Base-by-base conservation (phyloP, 2,113 vertebrate species). In the Cyanoderma ruficeps region DNA sequence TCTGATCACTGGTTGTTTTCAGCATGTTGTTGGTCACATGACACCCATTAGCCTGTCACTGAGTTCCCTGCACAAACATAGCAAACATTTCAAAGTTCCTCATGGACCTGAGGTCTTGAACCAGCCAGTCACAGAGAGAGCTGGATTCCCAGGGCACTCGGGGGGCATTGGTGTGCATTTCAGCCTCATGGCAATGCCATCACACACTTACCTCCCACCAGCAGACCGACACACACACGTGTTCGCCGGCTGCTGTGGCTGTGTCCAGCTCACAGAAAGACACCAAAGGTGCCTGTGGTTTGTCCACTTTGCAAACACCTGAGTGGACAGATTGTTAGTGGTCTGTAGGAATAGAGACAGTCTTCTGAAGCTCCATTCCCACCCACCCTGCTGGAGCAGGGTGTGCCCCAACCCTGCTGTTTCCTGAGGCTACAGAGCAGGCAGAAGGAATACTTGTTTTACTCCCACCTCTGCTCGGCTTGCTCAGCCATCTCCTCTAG, bases 371-470 rank as follows among this genome's bases (percentile, higher is more conserved):
- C 52, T 70, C 37, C 17, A 17, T 81, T 95, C 68, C 70, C 83
- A 87, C 83, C 69, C 87, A 70, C 33, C 72, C 83, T 94, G 56
- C 60, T 94, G 0, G 1, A 92, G 80, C 46, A 83, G 96, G 94
- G 95, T 71, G 94, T 94, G 95, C 60, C 95, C 52, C 65, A 90
- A 4, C 69, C 21, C 1, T 78, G 42, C 46, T 77, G 13, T 80
- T 69, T 92, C 96, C 94, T 56, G 80, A 95, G 96, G 96, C 93
- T 89, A 81, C 15, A 4, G 64, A 94, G 94, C 79, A 77, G 50
- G 85, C 75, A 88, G 87, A 64, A 75, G 75, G n/a, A 88, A 64
- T 42, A 39, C 10, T 86, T 4, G 1, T 88, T 92, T 50, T 70
- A 77, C 80, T 90, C 64, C 89, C 71, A 56, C 80, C 56, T 16